Evolutionary conservation across 2,113 vertebrate species (phyloP), one percentile per base, ranked within the genome.

Genomic region (Ranitomeya imitator): DNA sequence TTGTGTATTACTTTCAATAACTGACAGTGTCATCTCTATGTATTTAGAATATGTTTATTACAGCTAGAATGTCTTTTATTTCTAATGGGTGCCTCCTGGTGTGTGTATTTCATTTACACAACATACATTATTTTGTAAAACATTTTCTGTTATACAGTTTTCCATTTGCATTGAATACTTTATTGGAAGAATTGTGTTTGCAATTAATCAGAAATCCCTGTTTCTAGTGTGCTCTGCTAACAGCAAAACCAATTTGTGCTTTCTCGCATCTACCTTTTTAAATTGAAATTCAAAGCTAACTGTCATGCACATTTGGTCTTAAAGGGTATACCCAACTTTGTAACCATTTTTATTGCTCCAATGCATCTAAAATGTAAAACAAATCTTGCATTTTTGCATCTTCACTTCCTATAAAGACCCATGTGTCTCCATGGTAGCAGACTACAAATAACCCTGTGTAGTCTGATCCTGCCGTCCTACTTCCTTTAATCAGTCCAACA

Each of bases 231-330:
- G 37, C 67, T 83, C 21, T 52, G 12, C 37, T 31, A 65, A 51
- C 0, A 23, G 14, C 23, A 83, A 54, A 83, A 69, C 69, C 45
- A 54, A n/a, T 54, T 83, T 83, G 81, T 83, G 81, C 81, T 83
- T 83, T 21, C 21, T 84, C 18, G 0, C 15, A 26, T 54, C 26
- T 83, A 15, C 11, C 61, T n/a, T 52, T 52, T 52, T 45, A 15
- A 69, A 69, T 69, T 15, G 11, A 80, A 26, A 81, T 6, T 57
- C 55, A 59, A 18, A 59, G 57, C 16, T 79, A 57, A 55, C 6
- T 23, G 21, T 21, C 10, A 60, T 57, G n/a, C 23, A 80, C 23
- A 26, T 51, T 76, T 76, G 73, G 7, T 37, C 26, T 73, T 76
- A 8, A 51, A 76, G 31, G 73, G 69, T 37, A 73, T 15, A 26